A percentile compares a stretch with the other conserved stretches of the same genome.
Evolutionary conservation across 2,888 invertebrate species (phyloP).

Genomic region (Metalampra italica): DNA sequence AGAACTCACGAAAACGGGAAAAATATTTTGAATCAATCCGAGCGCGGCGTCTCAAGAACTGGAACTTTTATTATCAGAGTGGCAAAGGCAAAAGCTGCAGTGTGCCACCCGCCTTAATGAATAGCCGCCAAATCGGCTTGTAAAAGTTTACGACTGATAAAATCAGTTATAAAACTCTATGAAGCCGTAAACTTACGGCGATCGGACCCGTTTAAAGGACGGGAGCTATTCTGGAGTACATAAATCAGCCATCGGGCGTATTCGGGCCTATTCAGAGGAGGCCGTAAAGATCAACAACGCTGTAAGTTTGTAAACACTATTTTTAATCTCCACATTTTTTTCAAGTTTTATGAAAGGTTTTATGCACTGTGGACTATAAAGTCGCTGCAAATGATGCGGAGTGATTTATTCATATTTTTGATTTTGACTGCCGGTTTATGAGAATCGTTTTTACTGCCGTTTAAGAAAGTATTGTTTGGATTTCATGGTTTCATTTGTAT

Average conservation of each 20-base stretch:
- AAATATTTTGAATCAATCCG: background rate
- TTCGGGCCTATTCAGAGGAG: slow-evolving; percentile 52
- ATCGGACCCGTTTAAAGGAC: slow-evolving; percentile 55
- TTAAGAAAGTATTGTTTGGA: background rate
- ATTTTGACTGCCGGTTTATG: slow-evolving; percentile 5
- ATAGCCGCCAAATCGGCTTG: slow-evolving; percentile 55
- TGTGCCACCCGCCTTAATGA: slow-evolving; percentile 38
- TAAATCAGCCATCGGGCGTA: slow-evolving; percentile 64
- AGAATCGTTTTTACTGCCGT: slow-evolving; percentile 6
- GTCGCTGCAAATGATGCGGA: slow-evolving; percentile 2
- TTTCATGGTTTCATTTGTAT: background rate
- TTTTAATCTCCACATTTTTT: slow-evolving; percentile 59
- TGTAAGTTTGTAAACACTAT: slow-evolving; percentile 69
- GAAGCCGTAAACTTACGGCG: slow-evolving; percentile 61
- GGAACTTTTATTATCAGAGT: background rate
- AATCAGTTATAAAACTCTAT: slow-evolving; percentile 74
- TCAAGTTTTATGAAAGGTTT: slow-evolving; percentile 39
- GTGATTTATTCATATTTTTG: slow-evolving; percentile 13
- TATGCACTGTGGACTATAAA: slow-evolving; percentile 24
- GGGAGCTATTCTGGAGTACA: slow-evolving; percentile 62
- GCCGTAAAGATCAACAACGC: slow-evolving; percentile 65
- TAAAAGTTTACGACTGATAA: slow-evolving; percentile 73
- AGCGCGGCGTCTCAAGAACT: background rate
- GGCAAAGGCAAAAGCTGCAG: background rate
- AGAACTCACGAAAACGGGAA: background rate